Evolutionary conservation across 2,113 vertebrate species (phyloP), one percentile per base, ranked within the genome.

Genomic region (Sinocyclocheilus maitianheensis): DNA sequence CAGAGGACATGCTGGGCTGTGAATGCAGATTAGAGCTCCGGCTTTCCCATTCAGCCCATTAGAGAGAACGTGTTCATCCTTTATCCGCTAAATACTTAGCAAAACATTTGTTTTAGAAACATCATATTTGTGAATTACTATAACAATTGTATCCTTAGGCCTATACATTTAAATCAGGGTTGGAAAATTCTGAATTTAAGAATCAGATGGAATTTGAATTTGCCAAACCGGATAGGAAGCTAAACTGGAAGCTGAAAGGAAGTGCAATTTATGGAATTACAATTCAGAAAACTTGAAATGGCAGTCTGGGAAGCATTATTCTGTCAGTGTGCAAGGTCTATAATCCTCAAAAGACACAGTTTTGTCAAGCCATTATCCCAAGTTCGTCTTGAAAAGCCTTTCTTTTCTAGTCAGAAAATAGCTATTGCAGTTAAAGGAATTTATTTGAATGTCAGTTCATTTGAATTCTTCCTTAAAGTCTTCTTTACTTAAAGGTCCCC

Each of bases 1-100:
- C 37, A 74, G 40, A 74, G 77, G 63, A 84, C 83, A 77, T 5
- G 58, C 30, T 5, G 34, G 51, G 48, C 13, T 78, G 53, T 80
- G 78, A 81, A 65, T 81, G n/a, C 77, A 37, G 30, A 78, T 58
- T 16, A 78, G 53, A 30, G n/a, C 22, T 75, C 18, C 9, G 37
- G 34, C 69, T 16, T 37, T 34, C 2, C 8, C 3, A 9, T 60
- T 60, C 7, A 60, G 18, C 22, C 58, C 7, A 3, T 60, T 10
- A n/a, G 8, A 10, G 55, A 20, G 58, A 22, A 60, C 58, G 0
- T n/a, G 58, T 60, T 22, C 8, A 60, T 22, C 9, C 9, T 40
- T 40, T 40, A 72, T 40, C 34, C 1, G 4, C 18, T 43, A 72
- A 72, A 40, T 40, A 10, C 14, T 34, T 34, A 0, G 1, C 2